These are phyloP conservation scores for Cryptoleucopteryx plumbea DNA, from an alignment of 2,113 vertebrate species.

Conservation along the genomic window DNA sequence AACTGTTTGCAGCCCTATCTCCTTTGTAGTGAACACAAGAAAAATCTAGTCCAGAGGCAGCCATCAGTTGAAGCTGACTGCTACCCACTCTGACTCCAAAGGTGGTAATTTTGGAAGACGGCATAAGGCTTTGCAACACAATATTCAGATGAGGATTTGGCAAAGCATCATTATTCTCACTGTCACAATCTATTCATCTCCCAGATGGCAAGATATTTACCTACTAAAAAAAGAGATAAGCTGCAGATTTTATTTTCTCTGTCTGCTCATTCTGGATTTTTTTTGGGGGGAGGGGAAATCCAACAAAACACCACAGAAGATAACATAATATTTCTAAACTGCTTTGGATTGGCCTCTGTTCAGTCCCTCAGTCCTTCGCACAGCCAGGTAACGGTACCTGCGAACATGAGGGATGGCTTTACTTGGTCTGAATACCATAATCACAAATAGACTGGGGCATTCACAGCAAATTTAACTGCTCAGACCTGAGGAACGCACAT, in stretches of 20 bases:
- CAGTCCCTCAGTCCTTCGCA: neutral
- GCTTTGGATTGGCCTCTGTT: neutral
- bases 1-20: neutral
- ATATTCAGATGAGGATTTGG: neutral
- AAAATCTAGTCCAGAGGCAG: neutral
- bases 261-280: neutral
- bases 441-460: neutral
- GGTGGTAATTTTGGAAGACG: neutral
- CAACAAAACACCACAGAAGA: neutral
- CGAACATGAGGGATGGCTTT: neutral
- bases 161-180: neutral
- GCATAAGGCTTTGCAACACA: neutral
- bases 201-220: neutral
- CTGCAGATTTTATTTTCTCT: neutral
- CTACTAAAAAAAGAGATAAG: neutral
- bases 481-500: neutral
- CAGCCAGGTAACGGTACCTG: neutral
- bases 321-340: neutral
- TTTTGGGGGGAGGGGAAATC: rapidly evolving
- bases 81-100: neutral
- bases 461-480: neutral
- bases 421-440: neutral
- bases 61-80: neutral
- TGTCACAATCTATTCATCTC: neutral
- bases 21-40: rapidly evolving